A percentile compares a stretch with the other conserved stretches of the same genome.
These are phyloP conservation scores for Redunca redunca DNA, from an alignment of 2,113 vertebrate species.

Conservation along the genomic window DNA sequence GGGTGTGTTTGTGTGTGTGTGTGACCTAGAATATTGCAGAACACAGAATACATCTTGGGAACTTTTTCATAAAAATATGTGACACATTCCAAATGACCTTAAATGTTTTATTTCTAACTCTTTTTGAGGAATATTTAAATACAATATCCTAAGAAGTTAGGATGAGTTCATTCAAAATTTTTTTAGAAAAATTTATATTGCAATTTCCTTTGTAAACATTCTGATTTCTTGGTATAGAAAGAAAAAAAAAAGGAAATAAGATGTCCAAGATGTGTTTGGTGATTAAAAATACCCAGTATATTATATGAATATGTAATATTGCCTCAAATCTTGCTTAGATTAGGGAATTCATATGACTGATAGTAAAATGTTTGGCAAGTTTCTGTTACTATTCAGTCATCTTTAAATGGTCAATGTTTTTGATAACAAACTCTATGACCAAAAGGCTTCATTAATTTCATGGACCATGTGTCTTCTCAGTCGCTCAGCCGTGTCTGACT, in stretches of 20 bases:
- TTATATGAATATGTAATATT: background rate
- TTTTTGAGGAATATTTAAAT: background rate
- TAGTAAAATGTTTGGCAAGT: background rate
- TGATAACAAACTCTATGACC: background rate
- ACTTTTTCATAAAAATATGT: background rate
- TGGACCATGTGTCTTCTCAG: background rate
- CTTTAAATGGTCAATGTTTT: background rate
- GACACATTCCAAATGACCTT: background rate
- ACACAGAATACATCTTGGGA: background rate
- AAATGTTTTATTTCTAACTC: background rate
- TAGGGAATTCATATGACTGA: background rate
- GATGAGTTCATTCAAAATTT: background rate
- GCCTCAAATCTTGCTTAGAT: background rate
- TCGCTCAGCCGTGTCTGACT: fast-evolving
- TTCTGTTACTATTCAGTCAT: background rate
- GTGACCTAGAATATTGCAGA: background rate
- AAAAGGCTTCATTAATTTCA: background rate
- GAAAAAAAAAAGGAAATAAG: background rate
- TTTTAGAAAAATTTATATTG: background rate
- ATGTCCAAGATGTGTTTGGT: background rate
- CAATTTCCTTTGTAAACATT: background rate
- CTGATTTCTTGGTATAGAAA: background rate
- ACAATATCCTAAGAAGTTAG: background rate
- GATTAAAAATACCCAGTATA: background rate
- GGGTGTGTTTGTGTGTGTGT: background rate